Evolutionary conservation across 2,797 vertebrate genomes (phyloP).

Genomic region (Steatocranus sp.): DNA sequence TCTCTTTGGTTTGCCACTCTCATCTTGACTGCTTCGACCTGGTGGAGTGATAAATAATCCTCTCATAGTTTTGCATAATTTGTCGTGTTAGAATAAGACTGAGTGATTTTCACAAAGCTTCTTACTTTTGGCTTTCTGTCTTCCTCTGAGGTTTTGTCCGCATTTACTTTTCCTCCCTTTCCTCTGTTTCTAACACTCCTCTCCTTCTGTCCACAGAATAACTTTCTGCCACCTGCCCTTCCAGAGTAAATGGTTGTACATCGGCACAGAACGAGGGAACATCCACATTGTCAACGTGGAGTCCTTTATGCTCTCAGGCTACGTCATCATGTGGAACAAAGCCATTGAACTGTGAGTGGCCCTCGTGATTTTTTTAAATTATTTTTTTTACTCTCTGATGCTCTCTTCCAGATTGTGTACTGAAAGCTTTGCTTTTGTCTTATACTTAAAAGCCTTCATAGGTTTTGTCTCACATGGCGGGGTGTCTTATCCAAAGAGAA

Average conservation of each 20-base stretch:
- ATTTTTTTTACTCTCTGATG: not conserved
- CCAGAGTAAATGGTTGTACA: conserved; percentile 99
- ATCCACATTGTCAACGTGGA: conserved; percentile 98
- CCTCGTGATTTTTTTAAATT: conserved; percentile 46
- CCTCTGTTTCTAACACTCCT: not conserved
- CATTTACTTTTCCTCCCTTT: not conserved
- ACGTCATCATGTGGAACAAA: conserved; percentile 99
- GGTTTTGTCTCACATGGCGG: not conserved
- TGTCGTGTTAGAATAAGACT: conserved; percentile 4
- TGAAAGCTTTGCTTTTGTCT: not conserved
- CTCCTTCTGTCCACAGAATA: conserved; percentile 81
- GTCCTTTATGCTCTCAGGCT: conserved; percentile 99
- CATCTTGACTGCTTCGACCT: conserved; percentile 23
- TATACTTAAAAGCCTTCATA: not conserved
- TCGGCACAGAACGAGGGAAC: conserved; percentile 96
- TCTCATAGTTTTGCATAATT: conserved; percentile 29
- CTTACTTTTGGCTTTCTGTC: not conserved
- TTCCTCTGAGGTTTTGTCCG: not conserved
- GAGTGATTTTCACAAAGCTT: conserved; percentile 1
- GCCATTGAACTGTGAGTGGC: conserved; percentile 99
- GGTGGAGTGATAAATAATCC: conserved; percentile 40
- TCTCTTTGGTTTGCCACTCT: conserved; percentile 26
- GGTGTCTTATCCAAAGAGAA: not conserved
- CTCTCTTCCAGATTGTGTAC: not conserved
- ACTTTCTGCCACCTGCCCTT: conserved; percentile 99